Evolutionary conservation across 2,113 vertebrate species (phyloP).

Genomic region (Pogona vitticeps): DNA sequence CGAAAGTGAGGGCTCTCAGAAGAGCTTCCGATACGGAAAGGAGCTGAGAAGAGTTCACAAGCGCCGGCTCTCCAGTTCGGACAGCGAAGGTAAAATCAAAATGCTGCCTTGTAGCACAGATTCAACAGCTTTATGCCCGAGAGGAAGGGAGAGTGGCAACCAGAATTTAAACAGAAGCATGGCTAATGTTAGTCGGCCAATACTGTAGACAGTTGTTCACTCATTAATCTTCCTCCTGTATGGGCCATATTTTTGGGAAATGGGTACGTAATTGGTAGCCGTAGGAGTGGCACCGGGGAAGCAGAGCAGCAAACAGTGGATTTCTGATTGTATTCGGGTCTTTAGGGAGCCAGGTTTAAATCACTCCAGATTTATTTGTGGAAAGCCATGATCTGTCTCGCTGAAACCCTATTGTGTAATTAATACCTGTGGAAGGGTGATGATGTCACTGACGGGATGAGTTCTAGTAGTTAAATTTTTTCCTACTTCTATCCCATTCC

Average conservation of each 20-base stretch:
- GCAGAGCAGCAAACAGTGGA: background rate
- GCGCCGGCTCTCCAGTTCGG: slow-evolving; percentile 89
- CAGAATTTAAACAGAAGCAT: background rate
- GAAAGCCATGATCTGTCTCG: background rate
- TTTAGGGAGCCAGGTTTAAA: background rate
- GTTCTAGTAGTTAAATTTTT: no score
- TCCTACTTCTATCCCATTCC: no score
- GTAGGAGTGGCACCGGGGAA: background rate
- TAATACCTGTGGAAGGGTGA: no score
- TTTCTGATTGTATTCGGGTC: background rate
- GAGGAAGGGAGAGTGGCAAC: background rate
- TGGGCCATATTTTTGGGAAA: background rate
- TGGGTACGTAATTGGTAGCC: no score
- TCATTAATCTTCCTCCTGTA: background rate
- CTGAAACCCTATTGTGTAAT: no score
- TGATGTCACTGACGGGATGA: no score
- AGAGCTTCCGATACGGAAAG: slow-evolving; percentile 78
- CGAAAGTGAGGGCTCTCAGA: slow-evolving; percentile 88
- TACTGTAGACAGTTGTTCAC: background rate
- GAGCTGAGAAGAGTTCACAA: slow-evolving; percentile 80
- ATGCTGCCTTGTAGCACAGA: background rate
- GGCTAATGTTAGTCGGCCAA: background rate
- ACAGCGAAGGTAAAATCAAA: slow-evolving; percentile 85
- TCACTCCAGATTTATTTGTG: background rate
- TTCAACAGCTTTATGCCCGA: background rate